phyloP scores from a whole-genome alignment of 1,140 invertebrate species.

The Meteorus sp. region DNA sequence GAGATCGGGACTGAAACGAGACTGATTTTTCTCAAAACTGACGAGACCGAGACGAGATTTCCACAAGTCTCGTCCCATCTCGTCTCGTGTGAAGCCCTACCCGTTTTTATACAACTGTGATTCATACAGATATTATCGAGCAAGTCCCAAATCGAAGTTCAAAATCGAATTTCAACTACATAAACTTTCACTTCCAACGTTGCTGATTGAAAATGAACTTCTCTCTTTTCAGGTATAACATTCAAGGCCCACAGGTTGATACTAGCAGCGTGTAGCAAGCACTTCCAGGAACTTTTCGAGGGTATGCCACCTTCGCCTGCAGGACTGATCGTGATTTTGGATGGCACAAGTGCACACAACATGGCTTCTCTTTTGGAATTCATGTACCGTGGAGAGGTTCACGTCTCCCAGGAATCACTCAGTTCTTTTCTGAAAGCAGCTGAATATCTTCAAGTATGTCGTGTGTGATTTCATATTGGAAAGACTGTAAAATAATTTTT shows the following conservation, averaged over 20 bases:
- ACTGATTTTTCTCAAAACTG: too few species aligned
- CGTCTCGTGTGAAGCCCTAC: too few species aligned
- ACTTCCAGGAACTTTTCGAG: conserved; percentile 90
- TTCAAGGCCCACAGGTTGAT: conserved; percentile 91
- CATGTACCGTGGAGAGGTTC: conserved; percentile 92
- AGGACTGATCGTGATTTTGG: conserved; percentile 82
- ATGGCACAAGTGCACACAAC: conserved; percentile 83
- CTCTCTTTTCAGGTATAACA: conserved; percentile 73
- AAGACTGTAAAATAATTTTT: too few species aligned
- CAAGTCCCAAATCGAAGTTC: too few species aligned
- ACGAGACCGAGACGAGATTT: too few species aligned
- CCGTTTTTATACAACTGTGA: too few species aligned
- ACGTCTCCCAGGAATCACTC: conserved; percentile 85
- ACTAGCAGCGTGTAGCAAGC: conserved; percentile 89
- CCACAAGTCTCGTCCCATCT: too few species aligned
- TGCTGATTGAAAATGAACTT: too few species aligned
- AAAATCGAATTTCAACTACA: too few species aligned
- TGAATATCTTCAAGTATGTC: conserved; percentile 80
- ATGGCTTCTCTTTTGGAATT: conserved; percentile 89
- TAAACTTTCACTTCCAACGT: conserved; percentile 6
- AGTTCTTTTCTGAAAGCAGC: conserved; percentile 88
- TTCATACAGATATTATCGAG: too few species aligned
- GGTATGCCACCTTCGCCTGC: conserved; percentile 79
- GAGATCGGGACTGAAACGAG: too few species aligned
- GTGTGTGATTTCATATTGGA: too few species aligned